Evolutionary conservation across 2,113 vertebrate genomes (phyloP).

Genomic region (Rhinolophus sinicus): DNA sequence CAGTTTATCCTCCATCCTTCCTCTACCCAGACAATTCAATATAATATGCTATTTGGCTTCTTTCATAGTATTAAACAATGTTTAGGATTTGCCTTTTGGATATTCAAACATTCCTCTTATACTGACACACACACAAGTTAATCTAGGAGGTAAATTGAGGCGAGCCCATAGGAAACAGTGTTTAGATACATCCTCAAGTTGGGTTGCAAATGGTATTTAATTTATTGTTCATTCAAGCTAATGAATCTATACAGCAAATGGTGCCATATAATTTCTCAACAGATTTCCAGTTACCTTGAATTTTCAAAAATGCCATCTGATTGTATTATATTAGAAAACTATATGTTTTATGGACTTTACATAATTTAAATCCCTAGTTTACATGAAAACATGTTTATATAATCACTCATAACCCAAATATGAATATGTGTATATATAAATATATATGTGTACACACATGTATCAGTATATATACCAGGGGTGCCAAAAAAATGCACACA

Average conservation of each 20-base stretch:
- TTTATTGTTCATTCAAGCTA: neutral
- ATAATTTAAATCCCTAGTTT: neutral
- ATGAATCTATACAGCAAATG: neutral
- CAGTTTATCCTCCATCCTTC: neutral
- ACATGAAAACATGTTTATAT: neutral
- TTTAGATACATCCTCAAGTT: neutral
- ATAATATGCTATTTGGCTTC: neutral
- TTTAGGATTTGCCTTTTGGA: neutral
- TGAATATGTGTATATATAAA: neutral
- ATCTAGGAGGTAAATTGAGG: neutral
- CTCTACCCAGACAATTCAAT: neutral
- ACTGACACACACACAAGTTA: neutral
- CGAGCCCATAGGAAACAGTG: neutral
- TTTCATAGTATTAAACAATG: neutral
- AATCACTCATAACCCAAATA: neutral
- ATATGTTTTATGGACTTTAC: neutral
- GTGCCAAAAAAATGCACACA: too few relatives aligned
- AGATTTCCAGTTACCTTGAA: neutral
- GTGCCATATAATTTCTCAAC: neutral
- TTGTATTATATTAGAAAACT: neutral
- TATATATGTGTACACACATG: neutral
- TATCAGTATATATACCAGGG: too few relatives aligned
- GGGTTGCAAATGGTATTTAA: neutral
- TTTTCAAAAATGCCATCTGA: neutral
- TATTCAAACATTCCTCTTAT: neutral